phyloP scores from a whole-genome alignment of 2,113 vertebrate species.

The Artemisiospiza belli region DNA sequence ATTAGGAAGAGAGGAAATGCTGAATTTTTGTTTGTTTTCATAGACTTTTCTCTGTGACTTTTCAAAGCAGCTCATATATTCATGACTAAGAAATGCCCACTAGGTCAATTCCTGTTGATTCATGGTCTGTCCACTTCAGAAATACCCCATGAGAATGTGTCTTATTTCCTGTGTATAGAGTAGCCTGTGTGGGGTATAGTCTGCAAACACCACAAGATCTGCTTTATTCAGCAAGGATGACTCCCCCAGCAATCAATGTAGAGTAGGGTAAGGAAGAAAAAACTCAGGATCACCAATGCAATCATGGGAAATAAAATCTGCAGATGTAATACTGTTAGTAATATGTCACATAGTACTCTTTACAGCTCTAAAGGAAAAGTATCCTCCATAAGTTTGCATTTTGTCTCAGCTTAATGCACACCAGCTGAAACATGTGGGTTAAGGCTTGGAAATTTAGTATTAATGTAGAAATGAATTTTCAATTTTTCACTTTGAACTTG shows the following conservation, averaged over 20 bases:
- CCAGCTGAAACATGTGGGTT: background rate
- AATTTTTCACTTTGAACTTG: background rate
- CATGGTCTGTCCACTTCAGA: background rate
- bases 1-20: background rate
- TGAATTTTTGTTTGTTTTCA: background rate
- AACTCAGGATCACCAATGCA: background rate
- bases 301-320: background rate
- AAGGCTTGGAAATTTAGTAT: background rate
- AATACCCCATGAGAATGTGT: background rate
- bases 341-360: background rate
- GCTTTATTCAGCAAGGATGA: background rate
- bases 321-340: background rate
- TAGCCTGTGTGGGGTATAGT: fast-evolving
- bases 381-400: background rate
- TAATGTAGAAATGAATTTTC: background rate
- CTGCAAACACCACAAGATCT: background rate
- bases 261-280: background rate
- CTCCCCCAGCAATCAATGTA: background rate
- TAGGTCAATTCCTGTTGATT: background rate
- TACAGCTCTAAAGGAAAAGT: background rate
- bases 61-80: background rate
- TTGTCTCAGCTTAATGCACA: background rate
- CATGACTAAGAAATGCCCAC: background rate
- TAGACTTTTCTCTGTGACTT: background rate
- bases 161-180: background rate